Evolutionary conservation across 30 jellyfish, hydroid and myxozoan genomes (phyloP).

Genomic region (Hydractinia echinata): DNA sequence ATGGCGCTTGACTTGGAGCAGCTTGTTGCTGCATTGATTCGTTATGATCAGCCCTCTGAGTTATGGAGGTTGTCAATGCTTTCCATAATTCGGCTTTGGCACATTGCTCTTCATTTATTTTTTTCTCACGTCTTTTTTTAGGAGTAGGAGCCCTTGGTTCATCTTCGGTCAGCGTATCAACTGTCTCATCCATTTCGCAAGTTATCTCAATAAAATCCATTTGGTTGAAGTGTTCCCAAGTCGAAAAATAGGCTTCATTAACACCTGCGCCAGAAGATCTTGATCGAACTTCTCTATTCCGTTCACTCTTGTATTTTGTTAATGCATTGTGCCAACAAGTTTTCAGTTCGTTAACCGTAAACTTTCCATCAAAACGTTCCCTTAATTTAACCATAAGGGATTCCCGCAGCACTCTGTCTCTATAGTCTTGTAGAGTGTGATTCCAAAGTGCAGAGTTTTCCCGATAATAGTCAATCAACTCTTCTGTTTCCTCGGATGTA

Average conservation of each 20-base stretch:
- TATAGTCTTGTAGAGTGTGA: neutral
- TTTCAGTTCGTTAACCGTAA: neutral
- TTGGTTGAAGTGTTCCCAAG: neutral
- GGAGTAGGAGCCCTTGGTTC: neutral
- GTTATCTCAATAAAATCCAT: slow-evolving; percentile 9
- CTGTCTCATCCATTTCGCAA: slow-evolving; percentile 9
- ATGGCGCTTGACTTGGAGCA: neutral
- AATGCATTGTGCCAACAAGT: neutral
- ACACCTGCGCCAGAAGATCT: slow-evolving; percentile 14
- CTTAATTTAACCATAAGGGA: fast-evolving
- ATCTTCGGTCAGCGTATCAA: neutral
- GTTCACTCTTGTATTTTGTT: neutral
- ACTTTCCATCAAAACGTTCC: neutral
- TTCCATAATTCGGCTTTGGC: neutral
- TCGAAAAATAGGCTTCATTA: neutral
- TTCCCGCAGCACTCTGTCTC: neutral
- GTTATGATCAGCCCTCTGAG: neutral
- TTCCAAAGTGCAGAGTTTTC: slow-evolving; percentile 11
- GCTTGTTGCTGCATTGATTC: too few relatives aligned
- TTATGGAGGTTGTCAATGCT: neutral
- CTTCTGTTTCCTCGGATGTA: neutral
- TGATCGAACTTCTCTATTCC: neutral
- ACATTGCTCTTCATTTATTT: neutral
- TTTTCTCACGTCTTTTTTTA: neutral
- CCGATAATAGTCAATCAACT: neutral